These are phyloP conservation scores for Plotosus lineatus DNA, from an alignment of 2,113 vertebrate genomes.

Conservation along the genomic window DNA sequence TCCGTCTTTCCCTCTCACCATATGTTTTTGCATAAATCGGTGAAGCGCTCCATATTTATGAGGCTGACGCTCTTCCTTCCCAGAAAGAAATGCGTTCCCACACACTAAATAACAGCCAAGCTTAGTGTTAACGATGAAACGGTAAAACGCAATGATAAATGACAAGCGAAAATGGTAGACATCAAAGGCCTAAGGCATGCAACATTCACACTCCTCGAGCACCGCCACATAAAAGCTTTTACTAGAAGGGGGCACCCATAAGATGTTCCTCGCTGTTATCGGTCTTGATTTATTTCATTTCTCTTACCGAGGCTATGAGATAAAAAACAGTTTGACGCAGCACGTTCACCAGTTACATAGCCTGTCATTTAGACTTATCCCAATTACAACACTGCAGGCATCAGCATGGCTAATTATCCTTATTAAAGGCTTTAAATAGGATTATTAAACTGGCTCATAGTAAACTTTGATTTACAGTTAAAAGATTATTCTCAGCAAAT, in stretches of 20 bases:
- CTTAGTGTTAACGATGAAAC: conserved; percentile 25
- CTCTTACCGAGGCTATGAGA: background rate
- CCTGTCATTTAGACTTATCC: conserved; percentile 23
- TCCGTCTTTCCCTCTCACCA: conserved; percentile 4
- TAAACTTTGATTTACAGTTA: conserved; percentile 4
- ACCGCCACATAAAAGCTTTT: conserved; percentile 26
- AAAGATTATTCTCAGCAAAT: conserved; percentile 16
- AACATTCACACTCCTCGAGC: background rate
- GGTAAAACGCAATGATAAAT: conserved; percentile 27
- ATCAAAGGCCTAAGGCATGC: conserved; percentile 26
- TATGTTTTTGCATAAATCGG: conserved; percentile 17
- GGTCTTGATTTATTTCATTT: conserved; percentile 38
- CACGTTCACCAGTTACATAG: conserved; percentile 1
- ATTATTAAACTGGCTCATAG: conserved; percentile 29
- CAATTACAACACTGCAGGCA: conserved; percentile 21
- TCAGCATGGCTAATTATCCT: conserved; percentile 30
- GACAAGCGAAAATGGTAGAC: conserved; percentile 23
- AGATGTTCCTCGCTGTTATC: conserved; percentile 32
- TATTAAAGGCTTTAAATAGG: conserved; percentile 28
- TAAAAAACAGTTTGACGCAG: conserved; percentile 6
- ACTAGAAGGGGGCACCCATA: conserved; percentile 16
- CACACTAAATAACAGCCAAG: conserved; percentile 29
- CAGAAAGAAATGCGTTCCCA: conserved; percentile 8
- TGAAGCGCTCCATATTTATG: conserved; percentile 25
- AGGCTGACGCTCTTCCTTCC: conserved; percentile 13